Conservation (phyloP, 2,113 vertebrate genomes). For the Lycocorax pyrrhopterus region DNA sequence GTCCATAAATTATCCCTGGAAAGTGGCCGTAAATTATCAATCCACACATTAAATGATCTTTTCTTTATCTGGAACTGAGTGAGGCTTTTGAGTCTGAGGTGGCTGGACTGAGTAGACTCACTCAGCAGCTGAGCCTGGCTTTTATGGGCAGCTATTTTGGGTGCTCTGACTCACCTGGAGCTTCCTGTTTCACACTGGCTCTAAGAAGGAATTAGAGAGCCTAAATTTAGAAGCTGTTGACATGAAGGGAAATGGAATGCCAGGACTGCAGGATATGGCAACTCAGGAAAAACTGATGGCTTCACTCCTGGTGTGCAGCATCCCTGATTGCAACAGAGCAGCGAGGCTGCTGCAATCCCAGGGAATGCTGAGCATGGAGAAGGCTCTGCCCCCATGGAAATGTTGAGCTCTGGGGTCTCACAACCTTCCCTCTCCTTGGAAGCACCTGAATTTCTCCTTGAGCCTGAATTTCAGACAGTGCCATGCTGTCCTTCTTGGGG, state of each 20-base stretch:
- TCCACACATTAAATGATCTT: background rate
- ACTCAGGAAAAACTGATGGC: background rate
- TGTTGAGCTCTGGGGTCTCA: accelerated
- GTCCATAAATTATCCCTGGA: background rate
- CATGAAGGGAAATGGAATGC: background rate
- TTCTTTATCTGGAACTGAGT: background rate
- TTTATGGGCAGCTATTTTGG: background rate
- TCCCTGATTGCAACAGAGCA: background rate
- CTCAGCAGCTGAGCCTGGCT: background rate
- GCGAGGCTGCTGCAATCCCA: background rate
- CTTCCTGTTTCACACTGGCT: background rate
- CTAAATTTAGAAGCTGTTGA: conserved; percentile 33
- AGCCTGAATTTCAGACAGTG: background rate
- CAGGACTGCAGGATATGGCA: background rate
- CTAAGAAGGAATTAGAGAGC: background rate
- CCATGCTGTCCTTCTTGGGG: background rate
- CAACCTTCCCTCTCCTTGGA: background rate
- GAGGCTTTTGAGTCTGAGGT: background rate
- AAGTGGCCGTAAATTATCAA: background rate
- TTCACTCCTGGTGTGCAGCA: background rate
- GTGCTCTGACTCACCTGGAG: conserved; percentile 4
- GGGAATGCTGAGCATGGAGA: background rate
- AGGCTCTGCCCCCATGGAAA: background rate
- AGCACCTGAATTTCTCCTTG: background rate
- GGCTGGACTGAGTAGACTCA: background rate